Percentiles rank a stretch among this genome's conserved stretches.
Conservation (phyloP, 1,140 invertebrate genomes). For the Nymphalis io region DNA sequence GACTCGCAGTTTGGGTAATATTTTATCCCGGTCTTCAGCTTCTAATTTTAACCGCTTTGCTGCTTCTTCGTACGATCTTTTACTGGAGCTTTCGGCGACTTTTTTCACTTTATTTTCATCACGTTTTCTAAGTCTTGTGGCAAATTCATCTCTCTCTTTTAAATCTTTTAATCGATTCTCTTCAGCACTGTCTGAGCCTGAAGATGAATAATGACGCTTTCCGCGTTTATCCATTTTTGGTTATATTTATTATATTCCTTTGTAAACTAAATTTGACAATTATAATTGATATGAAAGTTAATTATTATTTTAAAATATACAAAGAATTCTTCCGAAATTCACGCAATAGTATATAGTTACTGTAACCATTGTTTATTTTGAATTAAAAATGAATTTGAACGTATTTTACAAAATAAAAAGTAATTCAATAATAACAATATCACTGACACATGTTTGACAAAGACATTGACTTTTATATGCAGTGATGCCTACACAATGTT, state of each 20-base stretch:
- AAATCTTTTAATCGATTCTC: conserved; percentile 89
- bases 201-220: conserved; percentile 80
- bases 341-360: too few relatives aligned
- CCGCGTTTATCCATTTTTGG: conserved; percentile 65
- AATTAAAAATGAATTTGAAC: too few relatives aligned
- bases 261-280: too few relatives aligned
- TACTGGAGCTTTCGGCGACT: conserved; percentile 87
- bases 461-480: too few relatives aligned
- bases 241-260: not conserved
- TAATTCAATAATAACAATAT: too few relatives aligned
- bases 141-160: conserved; percentile 96
- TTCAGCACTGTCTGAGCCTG: conserved; percentile 83
- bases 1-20: conserved; percentile 92
- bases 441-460: too few relatives aligned
- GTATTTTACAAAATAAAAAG: too few relatives aligned
- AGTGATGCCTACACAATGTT: too few relatives aligned
- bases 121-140: conserved; percentile 91
- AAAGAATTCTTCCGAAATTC: too few relatives aligned
- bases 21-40: conserved; percentile 90
- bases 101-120: conserved; percentile 95
- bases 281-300: too few relatives aligned
- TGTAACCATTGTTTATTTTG: too few relatives aligned
- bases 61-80: conserved; percentile 93
- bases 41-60: conserved; percentile 95
- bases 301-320: too few relatives aligned